These are phyloP conservation scores for Odontophorus gujanensis DNA, from an alignment of 2,113 vertebrate species.

Conservation along the genomic window DNA sequence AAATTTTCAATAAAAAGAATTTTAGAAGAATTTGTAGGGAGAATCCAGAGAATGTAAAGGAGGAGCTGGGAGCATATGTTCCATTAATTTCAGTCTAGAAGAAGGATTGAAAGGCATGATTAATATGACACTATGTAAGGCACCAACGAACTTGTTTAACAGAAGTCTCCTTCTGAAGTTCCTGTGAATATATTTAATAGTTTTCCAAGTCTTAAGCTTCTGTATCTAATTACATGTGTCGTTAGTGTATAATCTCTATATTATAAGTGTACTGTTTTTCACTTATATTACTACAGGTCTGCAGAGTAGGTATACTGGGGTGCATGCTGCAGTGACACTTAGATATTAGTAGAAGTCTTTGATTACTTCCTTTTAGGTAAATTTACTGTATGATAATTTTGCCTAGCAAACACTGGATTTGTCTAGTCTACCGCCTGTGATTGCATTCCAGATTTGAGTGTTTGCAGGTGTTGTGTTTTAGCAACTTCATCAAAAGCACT, in stretches of 20 bases:
- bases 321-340: neutral
- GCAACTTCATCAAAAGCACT: neutral
- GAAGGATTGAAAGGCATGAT: neutral
- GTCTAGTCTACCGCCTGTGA: neutral
- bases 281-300: neutral
- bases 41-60: neutral
- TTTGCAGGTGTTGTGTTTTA: constrained; percentile 30
- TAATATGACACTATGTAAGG: neutral
- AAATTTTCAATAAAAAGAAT: neutral
- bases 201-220: neutral
- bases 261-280: neutral
- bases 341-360: neutral
- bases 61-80: neutral
- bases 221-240: neutral
- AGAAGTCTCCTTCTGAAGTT: neutral
- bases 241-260: neutral
- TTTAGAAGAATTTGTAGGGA: neutral
- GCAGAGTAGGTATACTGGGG: neutral
- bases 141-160: neutral
- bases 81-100: neutral
- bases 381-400: neutral
- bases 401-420: neutral
- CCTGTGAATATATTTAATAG: neutral
- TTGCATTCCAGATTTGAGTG: neutral
- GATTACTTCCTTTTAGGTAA: constrained; percentile 9